phyloP scores from a whole-genome alignment of 2,888 invertebrate species.

The Scrobipalpa costella region DNA sequence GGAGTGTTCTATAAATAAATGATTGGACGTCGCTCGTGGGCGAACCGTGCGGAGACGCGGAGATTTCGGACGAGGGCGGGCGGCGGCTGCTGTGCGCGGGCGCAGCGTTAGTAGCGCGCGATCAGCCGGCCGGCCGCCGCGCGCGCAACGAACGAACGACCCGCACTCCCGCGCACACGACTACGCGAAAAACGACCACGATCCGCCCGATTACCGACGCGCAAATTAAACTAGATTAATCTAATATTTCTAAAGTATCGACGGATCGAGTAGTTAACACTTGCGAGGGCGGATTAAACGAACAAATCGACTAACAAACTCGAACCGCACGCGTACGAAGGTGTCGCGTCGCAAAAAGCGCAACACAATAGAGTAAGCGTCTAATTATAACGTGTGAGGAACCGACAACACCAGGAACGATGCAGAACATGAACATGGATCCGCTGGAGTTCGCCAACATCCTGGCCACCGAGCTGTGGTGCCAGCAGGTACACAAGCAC shows the following conservation, averaged over 20 bases:
- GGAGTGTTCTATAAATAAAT: slow-evolving; percentile 80
- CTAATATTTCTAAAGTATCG: slow-evolving; percentile 42
- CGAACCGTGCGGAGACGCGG: slow-evolving; percentile 49
- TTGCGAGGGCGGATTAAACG: slow-evolving; percentile 79
- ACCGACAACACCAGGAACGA: slow-evolving; percentile 56
- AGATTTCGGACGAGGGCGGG: slow-evolving; percentile 69
- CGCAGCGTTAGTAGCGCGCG: slow-evolving; percentile 70
- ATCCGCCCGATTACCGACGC: slow-evolving; percentile 53
- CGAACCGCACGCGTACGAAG: slow-evolving; percentile 77
- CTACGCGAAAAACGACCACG: slow-evolving; percentile 60
- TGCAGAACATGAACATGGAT: slow-evolving; percentile 86
- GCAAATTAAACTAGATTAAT: slow-evolving; percentile 35
- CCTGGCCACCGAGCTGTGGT: slow-evolving; percentile 91
- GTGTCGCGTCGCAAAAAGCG: slow-evolving; percentile 80
- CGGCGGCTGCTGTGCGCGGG: slow-evolving; percentile 43
- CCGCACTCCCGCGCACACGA: slow-evolving; percentile 76
- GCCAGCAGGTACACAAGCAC: slow-evolving; percentile 85
- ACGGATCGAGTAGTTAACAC: slow-evolving; percentile 60
- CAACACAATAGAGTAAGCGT: slow-evolving; percentile 80
- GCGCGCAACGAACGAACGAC: slow-evolving; percentile 80
- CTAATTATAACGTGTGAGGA: slow-evolving; percentile 76
- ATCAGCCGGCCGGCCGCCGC: slow-evolving; percentile 78
- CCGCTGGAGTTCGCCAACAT: slow-evolving; percentile 92
- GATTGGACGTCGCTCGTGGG: slow-evolving; percentile 77
- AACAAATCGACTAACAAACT: slow-evolving; percentile 79